Percentiles rank a stretch among this genome's conserved stretches.
Evolutionary conservation across 2,113 vertebrate species (phyloP).

Genomic region (Cheirogaleus medius): DNA sequence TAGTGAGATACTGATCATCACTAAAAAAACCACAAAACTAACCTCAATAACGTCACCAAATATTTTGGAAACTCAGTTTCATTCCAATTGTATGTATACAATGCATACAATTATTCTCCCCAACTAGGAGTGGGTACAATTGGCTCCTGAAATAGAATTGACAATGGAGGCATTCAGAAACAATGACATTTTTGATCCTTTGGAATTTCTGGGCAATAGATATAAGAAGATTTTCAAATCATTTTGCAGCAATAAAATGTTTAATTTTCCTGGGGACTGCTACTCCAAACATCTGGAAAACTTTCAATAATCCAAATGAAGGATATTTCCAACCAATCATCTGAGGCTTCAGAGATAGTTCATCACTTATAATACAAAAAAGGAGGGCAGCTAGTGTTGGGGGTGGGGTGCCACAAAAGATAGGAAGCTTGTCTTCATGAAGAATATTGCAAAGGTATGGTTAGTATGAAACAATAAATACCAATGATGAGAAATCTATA

Average conservation of each 20-base stretch:
- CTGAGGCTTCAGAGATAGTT: neutral
- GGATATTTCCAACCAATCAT: neutral
- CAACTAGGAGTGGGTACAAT: neutral
- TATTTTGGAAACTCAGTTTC: slow-evolving; percentile 60
- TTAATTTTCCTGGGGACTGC: neutral
- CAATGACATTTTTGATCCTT: neutral
- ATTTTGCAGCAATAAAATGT: slow-evolving; percentile 37
- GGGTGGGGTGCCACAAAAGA: neutral
- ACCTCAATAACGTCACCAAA: slow-evolving; percentile 25
- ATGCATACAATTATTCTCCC: slow-evolving; percentile 14
- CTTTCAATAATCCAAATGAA: slow-evolving; percentile 35
- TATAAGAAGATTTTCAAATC: neutral
- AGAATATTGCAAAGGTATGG: neutral
- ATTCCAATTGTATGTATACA: neutral
- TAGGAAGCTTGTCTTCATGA: neutral
- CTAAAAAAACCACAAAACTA: slow-evolving; percentile 33
- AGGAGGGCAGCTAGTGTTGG: neutral
- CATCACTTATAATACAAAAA: neutral
- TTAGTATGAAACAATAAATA: neutral
- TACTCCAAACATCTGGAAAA: slow-evolving; percentile 19
- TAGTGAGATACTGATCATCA: slow-evolving; percentile 43
- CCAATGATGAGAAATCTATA: neutral
- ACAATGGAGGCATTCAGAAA: neutral
- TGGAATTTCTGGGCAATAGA: neutral
- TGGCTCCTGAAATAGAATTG: slow-evolving; percentile 1